Conservation (phyloP, 1,140 invertebrate species). For the Drosophila simulans region DNA sequence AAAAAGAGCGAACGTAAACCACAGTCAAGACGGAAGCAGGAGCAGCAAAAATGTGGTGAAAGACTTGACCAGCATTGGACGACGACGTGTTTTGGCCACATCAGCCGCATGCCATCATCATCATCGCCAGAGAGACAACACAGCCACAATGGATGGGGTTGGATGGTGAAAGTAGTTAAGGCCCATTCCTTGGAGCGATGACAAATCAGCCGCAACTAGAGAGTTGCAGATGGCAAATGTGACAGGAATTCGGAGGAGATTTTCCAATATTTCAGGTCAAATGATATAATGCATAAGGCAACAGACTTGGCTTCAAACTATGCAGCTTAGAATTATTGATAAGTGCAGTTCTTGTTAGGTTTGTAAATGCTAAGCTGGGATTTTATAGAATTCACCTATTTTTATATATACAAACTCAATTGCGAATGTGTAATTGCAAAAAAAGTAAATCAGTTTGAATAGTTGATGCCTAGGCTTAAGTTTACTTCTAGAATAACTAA, state of each 20-base stretch:
- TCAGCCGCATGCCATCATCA: slow-evolving; percentile 38
- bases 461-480: neutral
- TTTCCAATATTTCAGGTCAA: neutral
- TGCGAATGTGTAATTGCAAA: neutral
- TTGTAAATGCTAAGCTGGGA: neutral
- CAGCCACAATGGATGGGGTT: neutral
- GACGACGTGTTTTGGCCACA: slow-evolving; percentile 57
- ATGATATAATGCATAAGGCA: neutral
- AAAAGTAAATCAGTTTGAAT: neutral
- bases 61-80: slow-evolving; percentile 52
- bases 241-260: slow-evolving; percentile 22
- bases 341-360: neutral
- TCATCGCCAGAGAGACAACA: slow-evolving; percentile 13
- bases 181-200: slow-evolving; percentile 19
- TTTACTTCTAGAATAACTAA: neutral
- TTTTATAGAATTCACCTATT: neutral
- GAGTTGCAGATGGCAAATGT: slow-evolving; percentile 36
- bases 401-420: neutral
- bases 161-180: slow-evolving; percentile 19
- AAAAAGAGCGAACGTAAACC: neutral
- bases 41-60: slow-evolving; percentile 53
- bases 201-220: slow-evolving; percentile 31
- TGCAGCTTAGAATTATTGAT: neutral
- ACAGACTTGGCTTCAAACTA: neutral
- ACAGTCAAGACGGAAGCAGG: slow-evolving; percentile 16